phyloP scores from a whole-genome alignment of 2,888 invertebrate species.

The Agrenia bidenticulata region DNA sequence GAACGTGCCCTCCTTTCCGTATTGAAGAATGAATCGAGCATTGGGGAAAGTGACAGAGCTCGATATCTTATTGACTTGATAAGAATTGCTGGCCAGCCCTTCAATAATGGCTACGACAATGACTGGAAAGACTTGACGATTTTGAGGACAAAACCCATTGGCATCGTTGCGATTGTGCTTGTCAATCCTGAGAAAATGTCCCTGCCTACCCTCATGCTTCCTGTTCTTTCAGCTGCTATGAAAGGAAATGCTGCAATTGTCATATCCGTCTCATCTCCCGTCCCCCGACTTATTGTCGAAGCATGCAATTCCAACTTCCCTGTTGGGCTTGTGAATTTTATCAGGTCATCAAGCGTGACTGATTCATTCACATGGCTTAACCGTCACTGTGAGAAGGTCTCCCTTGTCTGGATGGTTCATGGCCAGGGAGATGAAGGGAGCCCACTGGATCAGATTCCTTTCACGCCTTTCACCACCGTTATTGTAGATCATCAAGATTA shows the following conservation, averaged over 20 bases:
- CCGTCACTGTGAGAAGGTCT: constrained; percentile 2
- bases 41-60: neutral
- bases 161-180: constrained; percentile 7
- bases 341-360: constrained; percentile 8
- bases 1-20: neutral
- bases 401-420: neutral
- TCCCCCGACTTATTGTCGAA: neutral
- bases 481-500: constrained; percentile 6
- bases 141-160: constrained; percentile 2
- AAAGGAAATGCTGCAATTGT: constrained; percentile 16
- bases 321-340: constrained; percentile 10
- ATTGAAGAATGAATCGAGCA: neutral
- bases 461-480: neutral
- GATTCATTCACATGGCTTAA: neutral
- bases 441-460: neutral
- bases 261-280: neutral
- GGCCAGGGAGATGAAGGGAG: neutral
- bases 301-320: constrained; percentile 5
- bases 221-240: constrained; percentile 6
- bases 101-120: neutral
- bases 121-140: neutral
- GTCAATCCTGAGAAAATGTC: constrained; percentile 8
- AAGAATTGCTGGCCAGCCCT: neutral
- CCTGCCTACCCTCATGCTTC: neutral
- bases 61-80: constrained; percentile 11